Base-by-base conservation (phyloP, 2,797 vertebrate genomes). In the Hafferia zeledoni region DNA sequence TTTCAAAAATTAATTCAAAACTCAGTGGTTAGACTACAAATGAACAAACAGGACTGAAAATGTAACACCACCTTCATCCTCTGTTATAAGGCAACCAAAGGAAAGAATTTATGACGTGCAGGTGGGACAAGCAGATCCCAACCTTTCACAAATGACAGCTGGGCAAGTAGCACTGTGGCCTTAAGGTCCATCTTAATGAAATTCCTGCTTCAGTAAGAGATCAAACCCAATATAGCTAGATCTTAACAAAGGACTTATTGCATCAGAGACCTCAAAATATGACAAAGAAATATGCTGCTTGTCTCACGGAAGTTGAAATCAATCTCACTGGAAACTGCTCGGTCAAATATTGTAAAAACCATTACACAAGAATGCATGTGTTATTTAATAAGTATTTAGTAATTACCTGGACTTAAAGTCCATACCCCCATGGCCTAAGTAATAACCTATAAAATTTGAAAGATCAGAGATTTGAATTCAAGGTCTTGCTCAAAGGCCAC, bases 1-100 rank as follows among this genome's bases (percentile, higher is more conserved):
- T 75, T 61, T 39, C 17, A 89, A 96, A 94, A 88, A 68, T 14
- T 33, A 75, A n/a, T 57, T 83, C 20, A 39, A 16, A 86, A 11
- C 75, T 83, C 61, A 78, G 13, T 15, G 35, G 16, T 20, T 57
- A 71, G 22, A 67, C 37, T 33, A 70, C 49, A 47, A 89, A 67
- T 6, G 10, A 83, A 78, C 33, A 85, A 82, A 49, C 0, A 0
- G 67, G 35, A 84, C 15, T 23, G 27, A 75, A 59, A 50, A 87
- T 87, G 41, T 27, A 83, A 92, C 5, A 17, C 13, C 55, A 71
- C 18, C 68, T 56, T 80, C 41, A 68, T 33, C 17, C 18, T 52
- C 56, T 57, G 35, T 50, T 57, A 14, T 4, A 46, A 83, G 20
- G 24, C 8, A 63, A 8, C 18, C 60, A 77, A 70, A 65, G 14